Evolutionary conservation across 1,140 invertebrate genomes (phyloP), one percentile per base, ranked within the genome.

Genomic region (Thaumetopoea pityocampa): DNA sequence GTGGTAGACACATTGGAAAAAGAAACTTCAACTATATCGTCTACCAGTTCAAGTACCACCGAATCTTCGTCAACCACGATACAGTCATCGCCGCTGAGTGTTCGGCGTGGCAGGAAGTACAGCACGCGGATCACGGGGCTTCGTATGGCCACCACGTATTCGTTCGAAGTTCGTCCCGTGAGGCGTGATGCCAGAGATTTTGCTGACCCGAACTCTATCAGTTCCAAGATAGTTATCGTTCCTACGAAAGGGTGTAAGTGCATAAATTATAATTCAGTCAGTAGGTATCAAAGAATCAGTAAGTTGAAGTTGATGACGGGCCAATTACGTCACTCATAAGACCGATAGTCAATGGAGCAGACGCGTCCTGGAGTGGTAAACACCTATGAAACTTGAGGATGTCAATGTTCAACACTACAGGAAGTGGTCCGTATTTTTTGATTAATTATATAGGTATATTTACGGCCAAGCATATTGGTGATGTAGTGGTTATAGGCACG

Each of bases 161-260:
- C 91, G 5, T 91, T 94, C 51, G 89, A 92, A 77, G 90, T 94
- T 8, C 80, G 86, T 9, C 88, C 90, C 0, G 71, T 79, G n/a
- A 65, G 56, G 28, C 57, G 78, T 20, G 85, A 83, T 43, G 76
- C 67, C 6, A 51, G 78, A 7, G 77, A 81, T 33, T 58, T 81
- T 3, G 76, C 73, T 3, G 80, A 81, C 33, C 77, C 74, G 1
- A 56, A 74, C 19, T 82, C 78, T 5, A 81, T 87, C 16, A 64
- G 83, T 43, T 80, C 76, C 1, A 79, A 87, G 86, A 80, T 90
- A 76, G 88, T 92, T 15, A 86, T 92, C 19, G 87, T 93, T 6
- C 89, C 91, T 24, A 93, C 92, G 3, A 93, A 92, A 90, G 92
- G 92, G 85, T 93, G 92, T 93, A 87, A 91, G 91, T 18, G 1